Evolutionary conservation across 2,888 invertebrate species (phyloP).

Genomic region (Melanostoma mellinum): DNA sequence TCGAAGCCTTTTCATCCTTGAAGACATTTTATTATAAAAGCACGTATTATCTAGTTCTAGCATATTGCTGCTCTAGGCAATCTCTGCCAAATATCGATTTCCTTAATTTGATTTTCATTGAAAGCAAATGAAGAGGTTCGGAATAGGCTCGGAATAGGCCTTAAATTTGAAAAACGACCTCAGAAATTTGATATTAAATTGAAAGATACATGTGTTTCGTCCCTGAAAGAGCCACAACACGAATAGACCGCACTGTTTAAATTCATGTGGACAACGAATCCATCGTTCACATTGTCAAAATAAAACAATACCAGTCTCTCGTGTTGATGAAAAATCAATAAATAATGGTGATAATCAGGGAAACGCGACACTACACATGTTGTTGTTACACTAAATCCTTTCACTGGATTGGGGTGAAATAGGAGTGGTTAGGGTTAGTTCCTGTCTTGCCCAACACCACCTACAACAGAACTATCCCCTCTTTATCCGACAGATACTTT

Average conservation of each 20-base stretch:
- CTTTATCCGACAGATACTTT: conserved; percentile 3
- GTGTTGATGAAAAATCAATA: conserved; percentile 36
- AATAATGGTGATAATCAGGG: conserved; percentile 9
- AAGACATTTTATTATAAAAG: conserved; percentile 1
- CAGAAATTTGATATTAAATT: conserved; percentile 24
- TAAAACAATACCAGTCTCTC: background rate
- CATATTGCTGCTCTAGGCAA: background rate
- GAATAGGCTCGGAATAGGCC: background rate
- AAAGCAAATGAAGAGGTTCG: conserved; percentile 37
- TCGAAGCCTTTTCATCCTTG: background rate
- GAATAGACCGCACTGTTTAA: background rate
- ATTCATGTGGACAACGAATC: background rate
- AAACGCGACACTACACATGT: conserved; percentile 21
- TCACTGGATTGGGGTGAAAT: background rate
- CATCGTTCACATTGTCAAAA: background rate
- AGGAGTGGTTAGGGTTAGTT: background rate
- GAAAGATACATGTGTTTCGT: background rate
- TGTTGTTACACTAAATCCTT: conserved; percentile 30
- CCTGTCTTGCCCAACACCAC: background rate
- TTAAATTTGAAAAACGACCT: conserved; percentile 31
- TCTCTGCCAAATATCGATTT: conserved; percentile 43
- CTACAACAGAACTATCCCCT: background rate
- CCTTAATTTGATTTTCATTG: conserved; percentile 41
- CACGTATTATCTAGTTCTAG: no score
- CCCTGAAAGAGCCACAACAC: background rate